A percentile compares a stretch with the other conserved stretches of the same genome.
Evolutionary conservation across 2,113 vertebrate genomes (phyloP).

Genomic region (Myotis davidii): DNA sequence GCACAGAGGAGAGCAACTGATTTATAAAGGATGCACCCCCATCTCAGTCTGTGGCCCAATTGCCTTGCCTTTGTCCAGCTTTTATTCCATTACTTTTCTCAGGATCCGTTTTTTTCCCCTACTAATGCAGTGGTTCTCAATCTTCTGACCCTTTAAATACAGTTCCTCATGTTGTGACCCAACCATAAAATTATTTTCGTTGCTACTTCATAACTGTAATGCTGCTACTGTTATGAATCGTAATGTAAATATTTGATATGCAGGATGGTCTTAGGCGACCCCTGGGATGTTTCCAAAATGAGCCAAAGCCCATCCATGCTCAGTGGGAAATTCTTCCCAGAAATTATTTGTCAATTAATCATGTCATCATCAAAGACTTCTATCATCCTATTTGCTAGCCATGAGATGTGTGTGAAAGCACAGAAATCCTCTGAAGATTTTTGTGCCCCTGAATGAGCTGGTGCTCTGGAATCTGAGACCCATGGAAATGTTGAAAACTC

Average conservation of each 20-base stretch:
- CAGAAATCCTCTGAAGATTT: not conserved
- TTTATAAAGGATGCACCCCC: not conserved
- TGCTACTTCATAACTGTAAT: too few relatives aligned
- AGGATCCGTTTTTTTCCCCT: not conserved
- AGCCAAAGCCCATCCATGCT: not conserved
- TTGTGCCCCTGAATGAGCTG: not conserved
- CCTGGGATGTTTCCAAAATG: not conserved
- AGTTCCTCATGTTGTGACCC: too few relatives aligned
- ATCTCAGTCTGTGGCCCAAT: not conserved
- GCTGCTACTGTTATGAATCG: too few relatives aligned
- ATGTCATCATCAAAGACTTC: not conserved
- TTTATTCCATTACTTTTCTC: not conserved
- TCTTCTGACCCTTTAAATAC: too few relatives aligned
- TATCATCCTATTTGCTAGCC: not conserved
- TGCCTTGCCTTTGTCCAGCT: not conserved
- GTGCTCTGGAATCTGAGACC: not conserved
- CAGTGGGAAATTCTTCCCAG: conserved; percentile 1
- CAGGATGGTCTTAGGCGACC: too few relatives aligned
- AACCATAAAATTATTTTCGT: too few relatives aligned
- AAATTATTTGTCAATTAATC: not conserved
- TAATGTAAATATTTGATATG: too few relatives aligned
- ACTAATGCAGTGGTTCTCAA: not conserved
- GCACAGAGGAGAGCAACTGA: not conserved
- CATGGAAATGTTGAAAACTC: not conserved
- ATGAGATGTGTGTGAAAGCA: not conserved